Evolutionary conservation across 2,113 vertebrate genomes (phyloP), one percentile per base, ranked within the genome.

Genomic region (Cyphomyrus discorhynchus): DNA sequence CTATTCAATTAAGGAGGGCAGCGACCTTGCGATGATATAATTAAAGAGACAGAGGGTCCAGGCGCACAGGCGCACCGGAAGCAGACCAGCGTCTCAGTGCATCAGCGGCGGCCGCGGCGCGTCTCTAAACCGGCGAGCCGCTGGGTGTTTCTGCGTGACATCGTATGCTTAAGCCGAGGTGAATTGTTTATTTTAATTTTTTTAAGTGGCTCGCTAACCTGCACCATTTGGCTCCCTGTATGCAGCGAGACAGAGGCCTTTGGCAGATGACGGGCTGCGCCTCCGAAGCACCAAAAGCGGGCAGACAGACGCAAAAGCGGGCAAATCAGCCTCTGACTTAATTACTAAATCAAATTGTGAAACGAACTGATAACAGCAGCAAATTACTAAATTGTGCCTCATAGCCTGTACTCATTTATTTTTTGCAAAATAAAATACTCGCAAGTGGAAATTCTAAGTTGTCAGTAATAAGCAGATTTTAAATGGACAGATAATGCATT

Each of bases 341-440:
- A 96, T 96, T 96, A 95, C 94, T 95, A 96, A 96, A 96, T 96
- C 94, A 93, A 96, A 96, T 95, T 94, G 95, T 95, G 93, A 95
- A 96, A 95, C 95, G 95, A 96, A 96, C 96, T 96, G 95, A 95
- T 96, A 95, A 94, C 93, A 93, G 94, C 93, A 94, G 93, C 95
- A 95, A 96, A 96, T 95, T 92, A 96, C 95, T 96, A 94, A 92
- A 92, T 94, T 92, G 92, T 92, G 95, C 95, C 95, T 66, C n/a
- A 95, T 93, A 93, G 95, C 95, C 95, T 93, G 94, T 94, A 95
- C 95, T 96, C 94, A 95, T 94, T 96, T 96, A 95, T 93, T 92
- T 91, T 89, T 89, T 88, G 35, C 53, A 62, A 62, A 62, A 24
- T 5, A 35, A 24, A 89, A 89, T 80, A 49, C n/a, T 19, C 45